phyloP scores from a whole-genome alignment of 2,888 invertebrate species.

The Melanostoma scalare region DNA sequence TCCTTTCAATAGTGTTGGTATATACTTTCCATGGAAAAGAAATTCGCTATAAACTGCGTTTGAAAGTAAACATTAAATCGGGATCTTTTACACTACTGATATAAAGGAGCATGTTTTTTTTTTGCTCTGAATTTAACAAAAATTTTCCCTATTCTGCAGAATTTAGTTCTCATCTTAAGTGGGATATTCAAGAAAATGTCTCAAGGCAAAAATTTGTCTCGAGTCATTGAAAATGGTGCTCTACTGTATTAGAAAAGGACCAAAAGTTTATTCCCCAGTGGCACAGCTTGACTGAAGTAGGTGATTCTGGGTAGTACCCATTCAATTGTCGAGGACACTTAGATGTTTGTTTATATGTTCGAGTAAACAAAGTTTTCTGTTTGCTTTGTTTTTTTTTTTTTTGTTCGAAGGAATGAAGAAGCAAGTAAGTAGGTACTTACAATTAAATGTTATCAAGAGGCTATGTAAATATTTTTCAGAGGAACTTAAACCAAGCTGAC shows the following conservation, averaged over 20 bases:
- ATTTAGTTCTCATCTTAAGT: neutral
- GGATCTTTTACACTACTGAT: neutral
- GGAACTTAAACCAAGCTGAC: too few relatives aligned
- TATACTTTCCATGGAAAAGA: neutral
- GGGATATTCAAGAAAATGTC: slow-evolving; percentile 15
- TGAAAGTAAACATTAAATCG: slow-evolving; percentile 11
- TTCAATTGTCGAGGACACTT: slow-evolving; percentile 17
- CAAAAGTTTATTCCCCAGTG: neutral
- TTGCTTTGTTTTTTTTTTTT: neutral
- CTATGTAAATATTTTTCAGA: too few relatives aligned
- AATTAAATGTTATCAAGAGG: too few relatives aligned
- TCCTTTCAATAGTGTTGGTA: neutral
- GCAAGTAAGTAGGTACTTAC: too few relatives aligned
- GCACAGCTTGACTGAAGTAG: neutral
- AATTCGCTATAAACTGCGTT: slow-evolving; percentile 30
- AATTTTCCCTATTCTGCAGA: slow-evolving; percentile 17
- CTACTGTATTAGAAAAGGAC: neutral
- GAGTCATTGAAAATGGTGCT: slow-evolving; percentile 1
- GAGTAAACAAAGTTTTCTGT: neutral
- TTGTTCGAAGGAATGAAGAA: neutral
- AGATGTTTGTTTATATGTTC: slow-evolving; percentile 4
- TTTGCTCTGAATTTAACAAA: slow-evolving; percentile 5
- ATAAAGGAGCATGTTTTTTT: neutral
- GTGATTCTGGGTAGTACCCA: slow-evolving; percentile 14
- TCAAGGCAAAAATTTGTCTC: slow-evolving; percentile 4